These are phyloP conservation scores for Drosophila prosaltans DNA, from an alignment of 1,140 invertebrate genomes.

Conservation along the genomic window DNA sequence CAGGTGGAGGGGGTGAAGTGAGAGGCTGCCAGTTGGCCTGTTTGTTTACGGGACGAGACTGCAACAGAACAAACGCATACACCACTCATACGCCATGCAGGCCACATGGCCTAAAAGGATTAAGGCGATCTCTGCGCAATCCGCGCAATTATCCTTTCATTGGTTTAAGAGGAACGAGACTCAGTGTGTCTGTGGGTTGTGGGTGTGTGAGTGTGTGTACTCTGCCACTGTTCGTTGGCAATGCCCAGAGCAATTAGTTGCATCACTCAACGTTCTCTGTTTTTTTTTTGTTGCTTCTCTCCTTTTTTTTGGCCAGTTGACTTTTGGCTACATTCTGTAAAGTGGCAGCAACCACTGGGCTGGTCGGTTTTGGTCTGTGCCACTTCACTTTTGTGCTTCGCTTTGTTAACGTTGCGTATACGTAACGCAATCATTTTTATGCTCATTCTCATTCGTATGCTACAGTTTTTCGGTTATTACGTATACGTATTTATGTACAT, in stretches of 20 bases:
- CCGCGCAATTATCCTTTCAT: conserved; percentile 81
- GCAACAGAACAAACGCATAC: conserved; percentile 48
- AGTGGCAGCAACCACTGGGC: conserved; percentile 29
- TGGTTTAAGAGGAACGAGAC: conserved; percentile 26
- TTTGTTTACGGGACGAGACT: conserved; percentile 50
- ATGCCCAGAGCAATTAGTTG: conserved; percentile 75
- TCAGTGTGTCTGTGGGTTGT: not conserved
- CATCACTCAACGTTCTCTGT: conserved; percentile 70
- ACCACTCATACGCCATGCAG: conserved; percentile 11
- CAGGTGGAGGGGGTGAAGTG: not conserved
- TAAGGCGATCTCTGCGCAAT: conserved; percentile 81
- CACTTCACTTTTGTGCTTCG: conserved; percentile 53
- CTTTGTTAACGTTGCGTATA: conserved; percentile 73
- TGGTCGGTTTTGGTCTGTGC: conserved; percentile 18
- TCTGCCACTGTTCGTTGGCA: conserved; percentile 25
- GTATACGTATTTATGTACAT: not conserved
- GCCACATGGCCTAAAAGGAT: conserved; percentile 72
- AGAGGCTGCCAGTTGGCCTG: conserved; percentile 16
- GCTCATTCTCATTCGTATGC: conserved; percentile 40
- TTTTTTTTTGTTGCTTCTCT: conserved; percentile 24
- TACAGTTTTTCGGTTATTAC: conserved; percentile 34
- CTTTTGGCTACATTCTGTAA: conserved; percentile 70
- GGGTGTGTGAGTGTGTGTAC: conserved; percentile 7
- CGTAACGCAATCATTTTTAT: conserved; percentile 67
- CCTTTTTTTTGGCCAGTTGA: conserved; percentile 68